These are phyloP conservation scores for Macroramphosus scolopax DNA, from an alignment of 2,797 vertebrate genomes.

Conservation along the genomic window DNA sequence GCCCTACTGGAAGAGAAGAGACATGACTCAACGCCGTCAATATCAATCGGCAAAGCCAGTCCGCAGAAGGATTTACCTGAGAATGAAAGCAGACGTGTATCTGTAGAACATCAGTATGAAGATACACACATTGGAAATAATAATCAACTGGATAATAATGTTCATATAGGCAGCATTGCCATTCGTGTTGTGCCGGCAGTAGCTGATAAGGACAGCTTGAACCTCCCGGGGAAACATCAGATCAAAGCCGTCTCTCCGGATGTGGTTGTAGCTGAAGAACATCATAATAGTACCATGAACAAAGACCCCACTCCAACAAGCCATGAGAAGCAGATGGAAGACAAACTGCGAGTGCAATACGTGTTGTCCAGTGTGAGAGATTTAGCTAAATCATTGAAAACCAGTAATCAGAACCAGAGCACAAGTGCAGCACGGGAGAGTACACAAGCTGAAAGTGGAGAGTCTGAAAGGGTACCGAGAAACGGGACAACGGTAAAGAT, in stretches of 20 bases:
- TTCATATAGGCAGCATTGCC: constrained; percentile 63
- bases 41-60: constrained; percentile 16
- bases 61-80: constrained; percentile 5
- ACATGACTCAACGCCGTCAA: constrained; percentile 5
- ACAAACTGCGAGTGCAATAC: constrained; percentile 29
- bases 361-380: constrained; percentile 46
- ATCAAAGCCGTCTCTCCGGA: constrained; percentile 9
- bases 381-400: constrained; percentile 38
- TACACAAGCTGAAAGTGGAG: constrained; percentile 18
- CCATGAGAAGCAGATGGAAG: constrained; percentile 21
- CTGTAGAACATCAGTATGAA: constrained; percentile 13
- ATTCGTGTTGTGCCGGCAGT: constrained; percentile 51
- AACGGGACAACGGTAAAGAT: constrained; percentile 11
- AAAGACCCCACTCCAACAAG: constrained; percentile 6
- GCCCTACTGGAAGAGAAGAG: constrained; percentile 26
- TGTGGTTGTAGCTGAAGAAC: constrained; percentile 11
- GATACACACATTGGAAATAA: constrained; percentile 13
- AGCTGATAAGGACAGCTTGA: constrained; percentile 19
- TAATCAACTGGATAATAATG: constrained; percentile 15
- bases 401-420: constrained; percentile 20
- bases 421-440: constrained; percentile 10
- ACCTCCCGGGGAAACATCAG: constrained; percentile 17
- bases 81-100: constrained; percentile 12
- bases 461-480: constrained; percentile 8
- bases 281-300: constrained; percentile 16